A percentile compares a stretch with the other conserved stretches of the same genome.
Conservation (phyloP, 37 sponge, comb jelly and placozoan genomes). For the Sycon ciliatum region DNA sequence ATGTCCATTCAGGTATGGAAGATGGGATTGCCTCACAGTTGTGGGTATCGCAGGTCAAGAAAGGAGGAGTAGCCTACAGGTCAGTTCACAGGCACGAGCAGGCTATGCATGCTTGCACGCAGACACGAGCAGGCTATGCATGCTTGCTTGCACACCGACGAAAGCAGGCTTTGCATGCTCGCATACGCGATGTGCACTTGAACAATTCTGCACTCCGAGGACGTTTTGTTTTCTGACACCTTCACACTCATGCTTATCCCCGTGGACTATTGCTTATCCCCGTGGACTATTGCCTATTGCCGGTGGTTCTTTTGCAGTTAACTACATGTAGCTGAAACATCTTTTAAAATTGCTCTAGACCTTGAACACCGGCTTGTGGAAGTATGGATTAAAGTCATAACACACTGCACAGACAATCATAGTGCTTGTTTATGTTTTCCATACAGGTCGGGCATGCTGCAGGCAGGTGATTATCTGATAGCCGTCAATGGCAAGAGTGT, state of each 20-base stretch:
- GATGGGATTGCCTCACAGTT: too few relatives aligned
- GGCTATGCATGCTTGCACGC: too few relatives aligned
- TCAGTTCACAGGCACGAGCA: neutral
- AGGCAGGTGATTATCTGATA: slow-evolving; percentile 65
- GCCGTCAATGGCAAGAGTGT: slow-evolving; percentile 67
- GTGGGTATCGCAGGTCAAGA: slow-evolving; percentile 77
- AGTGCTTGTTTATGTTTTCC: neutral
- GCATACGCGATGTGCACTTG: too few relatives aligned
- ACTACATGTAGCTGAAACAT: neutral
- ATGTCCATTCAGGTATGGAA: too few relatives aligned
- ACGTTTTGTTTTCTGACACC: neutral
- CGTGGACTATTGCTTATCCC: neutral
- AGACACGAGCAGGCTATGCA: too few relatives aligned
- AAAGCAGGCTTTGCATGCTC: too few relatives aligned
- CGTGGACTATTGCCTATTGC: neutral
- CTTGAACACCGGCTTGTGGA: too few relatives aligned
- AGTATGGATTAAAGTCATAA: too few relatives aligned
- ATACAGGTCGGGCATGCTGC: slow-evolving; percentile 54
- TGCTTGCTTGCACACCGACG: too few relatives aligned
- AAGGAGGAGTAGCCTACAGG: slow-evolving; percentile 79
- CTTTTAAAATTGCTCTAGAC: too few relatives aligned
- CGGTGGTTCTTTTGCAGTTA: neutral
- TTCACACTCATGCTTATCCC: neutral
- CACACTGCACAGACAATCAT: too few relatives aligned
- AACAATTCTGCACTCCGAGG: too few relatives aligned